Conservation (phyloP, 35 echinoderm and acorn worm genomes). For the Heliocidaris erythrogramma region DNA sequence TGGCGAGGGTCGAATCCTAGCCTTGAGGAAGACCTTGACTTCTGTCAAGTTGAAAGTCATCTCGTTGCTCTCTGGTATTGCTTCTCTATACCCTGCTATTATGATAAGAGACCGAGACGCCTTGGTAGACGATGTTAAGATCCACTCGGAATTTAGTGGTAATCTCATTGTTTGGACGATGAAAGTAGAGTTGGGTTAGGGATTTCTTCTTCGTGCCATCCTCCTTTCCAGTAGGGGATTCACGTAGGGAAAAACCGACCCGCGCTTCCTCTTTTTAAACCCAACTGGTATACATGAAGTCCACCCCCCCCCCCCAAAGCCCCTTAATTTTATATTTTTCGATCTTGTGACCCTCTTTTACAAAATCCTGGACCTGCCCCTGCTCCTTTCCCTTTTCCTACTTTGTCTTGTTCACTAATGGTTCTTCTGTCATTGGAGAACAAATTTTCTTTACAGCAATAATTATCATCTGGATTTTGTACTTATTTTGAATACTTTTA, state of each 20-base stretch:
- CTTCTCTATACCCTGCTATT: neutral
- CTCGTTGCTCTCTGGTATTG: neutral
- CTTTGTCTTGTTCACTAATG: neutral
- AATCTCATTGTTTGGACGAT: neutral
- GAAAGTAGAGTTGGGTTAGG: slow-evolving; percentile 16
- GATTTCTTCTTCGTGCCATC: neutral
- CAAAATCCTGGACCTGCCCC: no score
- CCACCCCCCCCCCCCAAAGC: no score
- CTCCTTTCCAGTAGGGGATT: neutral
- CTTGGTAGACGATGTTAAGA: slow-evolving; percentile 9
- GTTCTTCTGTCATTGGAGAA: neutral
- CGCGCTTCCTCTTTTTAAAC: no score
- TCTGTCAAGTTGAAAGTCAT: neutral
- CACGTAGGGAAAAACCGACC: no score
- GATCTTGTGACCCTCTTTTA: no score
- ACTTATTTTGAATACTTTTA: no score
- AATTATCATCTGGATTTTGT: neutral
- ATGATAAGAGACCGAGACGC: neutral
- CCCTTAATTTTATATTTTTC: no score
- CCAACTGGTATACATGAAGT: no score
- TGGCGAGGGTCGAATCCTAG: neutral
- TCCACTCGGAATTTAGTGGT: neutral
- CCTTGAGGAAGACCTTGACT: neutral
- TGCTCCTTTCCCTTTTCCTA: neutral
- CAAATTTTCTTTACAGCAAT: neutral